Percentiles rank a stretch among this genome's conserved stretches.
These are phyloP conservation scores for Penaeus vannamei DNA, from an alignment of 1,140 invertebrate genomes.

Conservation along the genomic window DNA sequence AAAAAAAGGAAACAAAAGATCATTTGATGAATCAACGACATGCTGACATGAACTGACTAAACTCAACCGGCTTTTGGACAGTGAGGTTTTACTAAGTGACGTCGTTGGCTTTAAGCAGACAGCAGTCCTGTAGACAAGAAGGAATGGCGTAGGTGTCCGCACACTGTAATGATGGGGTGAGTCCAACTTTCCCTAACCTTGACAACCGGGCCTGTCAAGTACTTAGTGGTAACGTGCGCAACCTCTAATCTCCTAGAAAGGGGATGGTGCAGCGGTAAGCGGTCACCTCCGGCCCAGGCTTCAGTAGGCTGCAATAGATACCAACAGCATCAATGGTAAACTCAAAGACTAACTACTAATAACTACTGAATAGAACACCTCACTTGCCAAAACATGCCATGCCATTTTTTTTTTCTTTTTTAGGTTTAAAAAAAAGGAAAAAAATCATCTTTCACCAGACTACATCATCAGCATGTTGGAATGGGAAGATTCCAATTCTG, in stretches of 20 bases:
- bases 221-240: conserved; percentile 65
- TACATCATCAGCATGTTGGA: conserved; percentile 66
- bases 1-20: conserved; percentile 34
- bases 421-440: conserved; percentile 24
- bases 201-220: conserved; percentile 59
- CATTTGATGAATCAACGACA: conserved; percentile 42
- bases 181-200: conserved; percentile 63
- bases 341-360: conserved; percentile 63
- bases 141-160: conserved; percentile 61
- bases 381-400: conserved; percentile 61
- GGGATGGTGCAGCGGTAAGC: conserved; percentile 63
- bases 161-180: conserved; percentile 57
- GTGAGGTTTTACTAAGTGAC: conserved; percentile 61
- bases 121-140: conserved; percentile 63
- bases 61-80: conserved; percentile 63
- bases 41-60: conserved; percentile 43
- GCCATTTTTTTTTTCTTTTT: conserved; percentile 34
- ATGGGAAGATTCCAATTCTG: conserved; percentile 64
- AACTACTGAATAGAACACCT: conserved; percentile 66
- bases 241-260: conserved; percentile 65
- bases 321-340: conserved; percentile 65
- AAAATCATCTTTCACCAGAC: conserved; percentile 50
- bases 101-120: conserved; percentile 60
- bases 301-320: conserved; percentile 66
- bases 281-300: conserved; percentile 61